Percentiles rank a stretch among this genome's conserved stretches.
phyloP scores from a whole-genome alignment of 2,113 vertebrate genomes.

The Psephotus haematonotus region DNA sequence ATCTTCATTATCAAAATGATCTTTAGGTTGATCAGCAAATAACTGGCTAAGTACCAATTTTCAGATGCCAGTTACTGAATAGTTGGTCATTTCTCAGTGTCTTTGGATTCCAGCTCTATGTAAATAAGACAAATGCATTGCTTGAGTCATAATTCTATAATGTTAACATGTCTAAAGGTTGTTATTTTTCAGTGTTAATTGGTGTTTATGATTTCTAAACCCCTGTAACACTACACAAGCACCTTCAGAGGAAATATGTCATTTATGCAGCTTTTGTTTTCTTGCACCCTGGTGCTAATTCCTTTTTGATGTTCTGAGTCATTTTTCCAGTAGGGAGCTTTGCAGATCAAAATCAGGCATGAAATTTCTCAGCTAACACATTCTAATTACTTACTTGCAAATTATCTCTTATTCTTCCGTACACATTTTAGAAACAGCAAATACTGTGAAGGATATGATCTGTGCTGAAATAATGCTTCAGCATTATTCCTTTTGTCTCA shows the following conservation, averaged over 20 bases:
- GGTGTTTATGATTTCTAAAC: neutral
- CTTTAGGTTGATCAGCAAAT: neutral
- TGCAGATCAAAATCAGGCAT: neutral
- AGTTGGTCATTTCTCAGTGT: neutral
- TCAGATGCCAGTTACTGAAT: neutral
- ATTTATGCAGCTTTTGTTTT: neutral
- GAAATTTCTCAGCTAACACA: neutral
- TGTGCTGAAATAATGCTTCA: neutral
- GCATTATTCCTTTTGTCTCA: neutral
- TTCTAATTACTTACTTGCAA: neutral
- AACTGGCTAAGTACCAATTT: neutral
- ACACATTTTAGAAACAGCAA: neutral
- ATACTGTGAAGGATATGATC: neutral
- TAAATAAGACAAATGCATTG: neutral
- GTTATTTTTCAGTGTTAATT: neutral
- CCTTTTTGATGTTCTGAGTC: neutral
- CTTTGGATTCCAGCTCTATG: neutral
- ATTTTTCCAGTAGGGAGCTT: constrained; percentile 22
- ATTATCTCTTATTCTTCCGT: neutral
- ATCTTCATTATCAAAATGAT: neutral
- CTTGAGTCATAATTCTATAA: neutral
- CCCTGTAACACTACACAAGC: neutral
- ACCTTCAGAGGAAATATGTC: neutral
- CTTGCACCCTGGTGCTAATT: constrained; percentile 17
- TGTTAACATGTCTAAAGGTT: neutral